Conservation (phyloP, 2,113 vertebrate species). For the Lathamus discolor region DNA sequence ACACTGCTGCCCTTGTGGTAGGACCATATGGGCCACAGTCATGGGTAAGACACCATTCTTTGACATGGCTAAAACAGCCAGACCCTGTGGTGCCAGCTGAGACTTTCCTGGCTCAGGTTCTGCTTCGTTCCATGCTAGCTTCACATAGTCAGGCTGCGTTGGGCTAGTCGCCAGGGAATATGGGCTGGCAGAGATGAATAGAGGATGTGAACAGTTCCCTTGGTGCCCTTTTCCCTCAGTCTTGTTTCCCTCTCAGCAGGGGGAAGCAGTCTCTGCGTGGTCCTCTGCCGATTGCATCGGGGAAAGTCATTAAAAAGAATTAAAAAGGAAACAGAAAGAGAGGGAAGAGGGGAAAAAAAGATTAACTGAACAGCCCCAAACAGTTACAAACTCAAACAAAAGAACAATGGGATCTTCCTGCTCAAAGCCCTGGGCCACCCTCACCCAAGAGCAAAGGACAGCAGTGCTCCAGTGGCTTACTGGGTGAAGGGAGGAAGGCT, state of each 20-base stretch:
- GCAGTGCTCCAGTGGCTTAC: neutral
- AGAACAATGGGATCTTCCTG: conserved; percentile 26
- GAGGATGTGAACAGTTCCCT: conserved; percentile 62
- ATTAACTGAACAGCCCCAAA: neutral
- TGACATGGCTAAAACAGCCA: neutral
- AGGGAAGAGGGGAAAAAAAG: neutral
- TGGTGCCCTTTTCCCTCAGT: conserved; percentile 66
- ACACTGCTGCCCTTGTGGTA: neutral
- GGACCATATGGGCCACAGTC: neutral
- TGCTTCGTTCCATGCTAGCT: conserved; percentile 26
- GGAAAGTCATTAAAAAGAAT: conserved; percentile 67
- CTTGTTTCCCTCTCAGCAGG: conserved; percentile 71
- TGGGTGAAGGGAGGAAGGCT: neutral
- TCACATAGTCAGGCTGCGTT: neutral
- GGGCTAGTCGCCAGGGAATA: conserved; percentile 40
- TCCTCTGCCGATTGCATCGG: conserved; percentile 34
- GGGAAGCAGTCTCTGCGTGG: conserved; percentile 34
- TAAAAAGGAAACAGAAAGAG: conserved; percentile 57
- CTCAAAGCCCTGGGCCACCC: neutral
- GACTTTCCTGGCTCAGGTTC: neutral
- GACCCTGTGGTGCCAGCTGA: neutral
- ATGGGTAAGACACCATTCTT: neutral
- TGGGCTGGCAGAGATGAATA: conserved; percentile 55
- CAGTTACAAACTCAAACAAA: conserved; percentile 58
- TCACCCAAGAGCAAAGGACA: neutral